Base-by-base conservation (phyloP, 1,140 invertebrate genomes). In the Eueides isabella region DNA sequence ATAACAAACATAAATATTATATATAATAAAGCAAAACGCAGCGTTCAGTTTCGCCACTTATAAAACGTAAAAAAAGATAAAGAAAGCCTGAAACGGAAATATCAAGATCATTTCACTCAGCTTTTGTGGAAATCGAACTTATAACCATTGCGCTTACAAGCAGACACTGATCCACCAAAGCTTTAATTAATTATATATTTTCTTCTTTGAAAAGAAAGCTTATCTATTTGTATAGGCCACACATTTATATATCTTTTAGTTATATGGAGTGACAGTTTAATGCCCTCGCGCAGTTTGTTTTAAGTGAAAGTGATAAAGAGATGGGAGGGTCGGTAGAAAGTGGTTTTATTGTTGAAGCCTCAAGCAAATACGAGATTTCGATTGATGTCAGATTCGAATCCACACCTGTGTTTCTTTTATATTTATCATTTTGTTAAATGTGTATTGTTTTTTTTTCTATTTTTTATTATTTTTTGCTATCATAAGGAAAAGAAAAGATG, bases 241-340 rank as follows among this genome's bases (percentile, higher is more conserved):
- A 26, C 23, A 12, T 55, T 55, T 55, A 55, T 55, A 55, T 19
- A 12, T 55, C 48, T 55, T 26, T 48, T 55, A 55, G 19, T 26
- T 55, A 23, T 35, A 41, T 35, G 19, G n/a, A 19, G 44, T 61
- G 48, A n/a, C 33, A 29, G 48, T 33, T 69, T 31, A 69, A 61
- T 41, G 19, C 55, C 19, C 44, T 33, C 67, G 30, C 67, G 33
- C 6, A 41, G 31, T 67, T 73, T 62, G 26, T 72, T 67, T 67
- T 73, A 26, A 68, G 72, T 73, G 72, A 73, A 73, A 73, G 72
- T 68, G 48, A 61, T 41, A 38, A 55, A n/a, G 35, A 67, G 62
- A 72, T 67, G 65, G 28, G 33, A 73, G 72, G 72, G 72, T 61
- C 72, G 33, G 62, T 67, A 67, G 72, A 73, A 73, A 73, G 72